Evolutionary conservation across 1,140 invertebrate genomes (phyloP), one percentile per base, ranked within the genome.

Genomic region (Contarinia nasturtii): DNA sequence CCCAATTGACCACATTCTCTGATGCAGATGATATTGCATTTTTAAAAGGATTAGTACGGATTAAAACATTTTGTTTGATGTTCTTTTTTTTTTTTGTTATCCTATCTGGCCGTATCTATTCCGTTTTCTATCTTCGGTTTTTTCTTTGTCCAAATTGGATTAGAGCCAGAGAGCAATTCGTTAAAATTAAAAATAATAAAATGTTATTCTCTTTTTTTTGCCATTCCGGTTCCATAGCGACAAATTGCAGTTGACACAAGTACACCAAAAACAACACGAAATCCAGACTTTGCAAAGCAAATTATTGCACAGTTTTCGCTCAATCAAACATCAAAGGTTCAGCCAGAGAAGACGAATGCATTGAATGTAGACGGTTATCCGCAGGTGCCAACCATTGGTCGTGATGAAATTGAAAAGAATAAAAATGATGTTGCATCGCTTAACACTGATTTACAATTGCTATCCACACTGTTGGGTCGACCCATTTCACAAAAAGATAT

Each of bases 11-110:
- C 5, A 68, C 67, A n/a, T 68, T 63, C 55, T 69, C 68, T 2
- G 66, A 68, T 46, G 57, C 63, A 58, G 68, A 70, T 50, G 68
- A 70, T 58, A 58, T 70, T 48, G 60, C 58, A 33, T 70, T 70
- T 53, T 52, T 70, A 20, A 59, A 65, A 45, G 67, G 65, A 51
- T 59, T 70, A 60, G 68, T 70, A 63, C 56, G 56, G 57, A 40
- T 38, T 38, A 38, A 38, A 17, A 27, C 27, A 10, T 27, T 27
- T 10, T 10, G 27, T 10, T 27, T 27, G 3, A 5, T 27, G 27
- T 10, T 27, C 27, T 27, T 27, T 27, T 27, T 27, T 10, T 27
- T 27, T 27, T n/a, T n/a, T n/a, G n/a, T n/a, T n/a, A n/a, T n/a
- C n/a, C n/a, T n/a, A n/a, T n/a, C n/a, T n/a, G n/a, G n/a, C n/a